phyloP scores from a whole-genome alignment of 2,797 vertebrate genomes.

The Pipistrellus pygmaeus region DNA sequence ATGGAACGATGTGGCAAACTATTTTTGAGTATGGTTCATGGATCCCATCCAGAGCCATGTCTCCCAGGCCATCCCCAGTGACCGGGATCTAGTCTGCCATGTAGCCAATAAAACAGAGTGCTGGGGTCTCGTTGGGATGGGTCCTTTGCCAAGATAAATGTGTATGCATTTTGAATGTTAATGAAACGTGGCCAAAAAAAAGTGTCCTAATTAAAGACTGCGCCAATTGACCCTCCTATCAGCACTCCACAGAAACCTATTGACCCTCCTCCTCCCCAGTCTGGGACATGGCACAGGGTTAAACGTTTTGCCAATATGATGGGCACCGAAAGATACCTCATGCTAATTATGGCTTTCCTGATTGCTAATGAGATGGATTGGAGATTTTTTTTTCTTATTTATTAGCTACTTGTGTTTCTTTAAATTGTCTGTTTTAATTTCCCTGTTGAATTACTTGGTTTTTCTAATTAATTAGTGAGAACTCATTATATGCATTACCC shows the following conservation, averaged over 20 bases:
- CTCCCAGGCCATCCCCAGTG: not conserved
- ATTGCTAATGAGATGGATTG: not conserved
- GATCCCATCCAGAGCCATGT: not conserved
- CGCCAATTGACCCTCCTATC: not conserved
- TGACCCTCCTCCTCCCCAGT: not conserved
- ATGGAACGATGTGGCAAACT: not conserved
- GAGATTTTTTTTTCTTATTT: conserved; percentile 13
- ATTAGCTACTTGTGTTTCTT: conserved; percentile 9
- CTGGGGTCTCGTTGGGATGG: not conserved
- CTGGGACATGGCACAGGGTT: not conserved
- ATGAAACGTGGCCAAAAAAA: not conserved
- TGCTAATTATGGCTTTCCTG: not conserved
- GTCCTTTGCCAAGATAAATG: conserved; percentile 22
- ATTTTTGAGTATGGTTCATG: conserved; percentile 7
- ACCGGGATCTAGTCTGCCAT: not conserved
- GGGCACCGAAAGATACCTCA: not conserved
- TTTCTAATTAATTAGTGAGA: not conserved
- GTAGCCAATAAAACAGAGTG: not conserved
- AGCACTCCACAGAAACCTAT: not conserved
- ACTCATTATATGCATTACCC: not conserved
- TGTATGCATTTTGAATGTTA: not conserved
- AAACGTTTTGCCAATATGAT: not conserved
- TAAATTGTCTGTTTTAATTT: not conserved
- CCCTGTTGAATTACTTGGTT: not conserved
- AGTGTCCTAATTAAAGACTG: not conserved